Evolutionary conservation across 2,888 invertebrate species (phyloP).

Genomic region (Liopterus haemorrhoidalis): DNA sequence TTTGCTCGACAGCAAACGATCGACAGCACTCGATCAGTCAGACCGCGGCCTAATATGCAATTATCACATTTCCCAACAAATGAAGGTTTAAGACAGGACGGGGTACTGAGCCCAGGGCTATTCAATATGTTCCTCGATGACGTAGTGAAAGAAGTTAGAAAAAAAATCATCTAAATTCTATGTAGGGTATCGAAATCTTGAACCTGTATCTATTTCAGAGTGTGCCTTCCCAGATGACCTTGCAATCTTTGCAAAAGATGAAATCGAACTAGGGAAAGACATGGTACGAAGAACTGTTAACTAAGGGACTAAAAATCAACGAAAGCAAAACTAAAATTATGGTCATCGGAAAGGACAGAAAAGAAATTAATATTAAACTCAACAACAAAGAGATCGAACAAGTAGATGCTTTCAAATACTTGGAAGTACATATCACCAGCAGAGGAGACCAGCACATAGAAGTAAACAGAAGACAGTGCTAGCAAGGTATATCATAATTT

Average conservation of each 20-base stretch:
- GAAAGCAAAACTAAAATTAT: background rate
- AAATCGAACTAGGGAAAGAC: background rate
- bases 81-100: slow-evolving; percentile 14
- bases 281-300: background rate
- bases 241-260: background rate
- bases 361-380: background rate
- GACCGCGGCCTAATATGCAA: too few species aligned
- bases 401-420: background rate
- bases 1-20: too few species aligned
- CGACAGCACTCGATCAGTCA: too few species aligned
- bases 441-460: background rate
- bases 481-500: background rate
- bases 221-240: background rate
- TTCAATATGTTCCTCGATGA: slow-evolving; percentile 5
- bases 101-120: slow-evolving; percentile 7
- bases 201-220: background rate
- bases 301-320: background rate
- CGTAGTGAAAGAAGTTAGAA: background rate
- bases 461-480: background rate
- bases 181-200: background rate
- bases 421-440: background rate
- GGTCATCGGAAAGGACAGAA: background rate
- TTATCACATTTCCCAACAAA: too few species aligned
- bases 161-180: background rate
- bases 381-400: background rate